Evolutionary conservation across 1,140 invertebrate genomes (phyloP).

Genomic region (Ctenoplectra terminalis): DNA sequence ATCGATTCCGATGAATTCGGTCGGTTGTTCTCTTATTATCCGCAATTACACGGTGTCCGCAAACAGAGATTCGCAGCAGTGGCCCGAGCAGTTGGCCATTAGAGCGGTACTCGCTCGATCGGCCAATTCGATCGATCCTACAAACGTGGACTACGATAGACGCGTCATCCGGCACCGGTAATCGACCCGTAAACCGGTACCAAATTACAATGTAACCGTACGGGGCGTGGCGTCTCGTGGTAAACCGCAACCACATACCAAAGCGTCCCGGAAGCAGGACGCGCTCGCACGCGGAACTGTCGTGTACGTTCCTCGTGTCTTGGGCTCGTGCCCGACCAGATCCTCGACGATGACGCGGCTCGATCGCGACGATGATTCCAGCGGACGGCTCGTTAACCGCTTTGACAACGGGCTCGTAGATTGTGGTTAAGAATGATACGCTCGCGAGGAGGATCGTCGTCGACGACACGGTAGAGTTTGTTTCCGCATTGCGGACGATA

Average conservation of each 20-base stretch:
- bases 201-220: constrained; percentile 44
- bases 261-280: constrained; percentile 27
- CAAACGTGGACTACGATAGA: not conserved
- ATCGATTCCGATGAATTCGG: not conserved
- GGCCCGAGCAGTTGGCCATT: not conserved
- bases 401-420: constrained; percentile 22
- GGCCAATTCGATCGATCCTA: not conserved
- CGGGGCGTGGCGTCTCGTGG: constrained; percentile 22
- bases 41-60: constrained; percentile 34
- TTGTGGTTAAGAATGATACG: constrained; percentile 59
- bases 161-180: not conserved
- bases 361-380: constrained; percentile 32
- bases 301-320: not conserved
- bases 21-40: constrained; percentile 27
- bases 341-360: constrained; percentile 17
- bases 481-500: constrained; percentile 44
- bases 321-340: constrained; percentile 5
- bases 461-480: not conserved
- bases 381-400: constrained; percentile 52
- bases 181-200: constrained; percentile 41
- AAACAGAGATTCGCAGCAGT: constrained; percentile 8
- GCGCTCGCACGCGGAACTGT: not conserved
- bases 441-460: constrained; percentile 9
- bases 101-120: not conserved
- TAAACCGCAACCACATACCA: constrained; percentile 42